Evolutionary conservation across 2,888 invertebrate genomes (phyloP), one percentile per base, ranked within the genome.

Genomic region (Strigamia transsilvanica): DNA sequence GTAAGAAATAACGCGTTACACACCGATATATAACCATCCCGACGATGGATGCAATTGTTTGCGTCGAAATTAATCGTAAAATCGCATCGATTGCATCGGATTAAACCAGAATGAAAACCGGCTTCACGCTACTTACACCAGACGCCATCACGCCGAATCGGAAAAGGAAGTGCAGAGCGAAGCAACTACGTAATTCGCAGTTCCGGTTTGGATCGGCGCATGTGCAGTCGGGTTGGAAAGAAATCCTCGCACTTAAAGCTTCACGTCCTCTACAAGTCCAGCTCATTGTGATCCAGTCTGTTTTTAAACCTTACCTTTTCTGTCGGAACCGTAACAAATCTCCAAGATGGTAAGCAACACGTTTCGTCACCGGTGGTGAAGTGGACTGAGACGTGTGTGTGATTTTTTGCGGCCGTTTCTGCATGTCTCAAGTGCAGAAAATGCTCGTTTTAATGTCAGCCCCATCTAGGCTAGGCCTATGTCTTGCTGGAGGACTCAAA

Each of bases 301-400:
- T 56, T 56, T 56, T 56, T 56, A 56, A 56, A 56, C 56, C 56
- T 56, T 56, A 5, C 56, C 56, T 56, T 56, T 56, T 56, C 56
- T 56, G 56, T 56, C 15, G 56, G 18, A 56, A 56, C 56, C 56
- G 56, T 56, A 56, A 56, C 56, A 56, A 56, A 56, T 18, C 56
- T 56, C 56, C 56, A 56, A 56, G 56, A 56, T 56, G 56, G 56
- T 56, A 56, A 56, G 56, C 18, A 56, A 56, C 18, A 18, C 13
- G 6, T 56, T 56, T 18, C 56, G 56, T 56, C 56, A 18, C 6
- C 21, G 56, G 18, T 18, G 56, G n/a, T 21, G 2, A 0, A 9
- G 7, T 18, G 4, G 9, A 56, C 0, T 56, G 18, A 13, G n/a
- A 56, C 7, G 2, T 56, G 56, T 6, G 2, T 18, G 7, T 27